phyloP scores from a whole-genome alignment of 2,113 vertebrate genomes.

The Hemibagrus wyckioides region DNA sequence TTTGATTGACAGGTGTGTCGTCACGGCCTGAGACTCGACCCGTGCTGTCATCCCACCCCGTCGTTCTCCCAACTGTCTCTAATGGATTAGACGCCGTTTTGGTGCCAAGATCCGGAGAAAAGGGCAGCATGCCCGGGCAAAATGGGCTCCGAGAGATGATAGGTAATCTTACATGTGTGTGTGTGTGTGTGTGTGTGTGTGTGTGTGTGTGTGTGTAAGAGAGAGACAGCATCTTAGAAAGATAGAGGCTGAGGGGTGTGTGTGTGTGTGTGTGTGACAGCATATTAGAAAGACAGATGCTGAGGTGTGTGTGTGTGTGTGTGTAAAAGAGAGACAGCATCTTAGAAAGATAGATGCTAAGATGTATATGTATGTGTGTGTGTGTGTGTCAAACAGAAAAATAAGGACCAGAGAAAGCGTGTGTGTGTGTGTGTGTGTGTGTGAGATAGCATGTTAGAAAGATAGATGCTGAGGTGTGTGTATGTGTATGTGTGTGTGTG shows the following conservation, averaged over 20 bases:
- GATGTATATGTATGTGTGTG: background rate
- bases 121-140: slow-evolving; percentile 43
- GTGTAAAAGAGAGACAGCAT: background rate
- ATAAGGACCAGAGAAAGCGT: background rate
- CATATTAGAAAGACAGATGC: background rate
- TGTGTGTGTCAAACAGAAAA: background rate
- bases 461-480: background rate
- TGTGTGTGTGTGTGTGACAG: slow-evolving; percentile 8
- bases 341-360: background rate
- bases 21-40: slow-evolving; percentile 12
- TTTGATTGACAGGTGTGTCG: slow-evolving; percentile 64
- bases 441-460: background rate
- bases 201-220: background rate
- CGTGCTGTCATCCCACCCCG: slow-evolving; percentile 30
- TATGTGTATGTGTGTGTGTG: background rate
- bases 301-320: background rate
- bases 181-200: slow-evolving; percentile 14
- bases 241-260: background rate
- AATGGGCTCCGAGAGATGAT: slow-evolving; percentile 36
- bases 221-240: background rate
- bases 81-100: slow-evolving; percentile 57
- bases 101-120: slow-evolving; percentile 21
- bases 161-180: slow-evolving; percentile 26
- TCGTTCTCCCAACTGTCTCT: slow-evolving; percentile 58
- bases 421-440: background rate